A percentile compares a stretch with the other conserved stretches of the same genome.
Evolutionary conservation across 2,888 invertebrate species (phyloP).

Genomic region (Campaea margaritaria): DNA sequence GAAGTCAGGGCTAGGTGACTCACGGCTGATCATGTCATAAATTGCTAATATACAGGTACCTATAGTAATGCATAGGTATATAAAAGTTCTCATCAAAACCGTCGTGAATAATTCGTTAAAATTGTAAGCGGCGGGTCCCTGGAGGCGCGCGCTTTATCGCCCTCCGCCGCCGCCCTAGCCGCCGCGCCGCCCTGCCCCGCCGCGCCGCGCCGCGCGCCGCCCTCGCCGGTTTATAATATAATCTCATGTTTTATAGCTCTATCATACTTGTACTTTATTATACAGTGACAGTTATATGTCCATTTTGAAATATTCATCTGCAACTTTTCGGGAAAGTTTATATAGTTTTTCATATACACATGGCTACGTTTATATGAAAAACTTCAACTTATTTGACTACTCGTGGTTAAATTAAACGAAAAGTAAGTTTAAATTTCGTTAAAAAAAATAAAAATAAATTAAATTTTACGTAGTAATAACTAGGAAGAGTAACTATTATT

Average conservation of each 20-base stretch:
- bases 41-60: conserved; percentile 5
- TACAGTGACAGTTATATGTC: conserved; percentile 41
- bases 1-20: no score
- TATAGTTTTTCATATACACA: no score
- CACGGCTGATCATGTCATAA: neutral
- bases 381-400: no score
- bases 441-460: no score
- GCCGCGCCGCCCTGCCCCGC: no score
- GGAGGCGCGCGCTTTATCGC: conserved; percentile 36
- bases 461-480: no score
- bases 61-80: no score
- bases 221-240: conserved; percentile 50
- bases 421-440: no score
- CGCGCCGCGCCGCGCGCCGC: conserved; percentile 28
- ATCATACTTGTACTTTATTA: conserved; percentile 51
- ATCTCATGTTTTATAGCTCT: conserved; percentile 55
- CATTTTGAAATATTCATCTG: conserved; percentile 41
- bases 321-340: conserved; percentile 9
- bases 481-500: no score
- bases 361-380: no score
- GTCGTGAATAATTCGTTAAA: conserved; percentile 32
- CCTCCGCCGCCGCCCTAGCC: conserved; percentile 16
- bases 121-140: conserved; percentile 32
- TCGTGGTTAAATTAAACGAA: no score
- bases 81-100: conserved; percentile 26